phyloP scores from a whole-genome alignment of 35 echinoderm and acorn worm species.

The Heliocidaris erythrogramma region DNA sequence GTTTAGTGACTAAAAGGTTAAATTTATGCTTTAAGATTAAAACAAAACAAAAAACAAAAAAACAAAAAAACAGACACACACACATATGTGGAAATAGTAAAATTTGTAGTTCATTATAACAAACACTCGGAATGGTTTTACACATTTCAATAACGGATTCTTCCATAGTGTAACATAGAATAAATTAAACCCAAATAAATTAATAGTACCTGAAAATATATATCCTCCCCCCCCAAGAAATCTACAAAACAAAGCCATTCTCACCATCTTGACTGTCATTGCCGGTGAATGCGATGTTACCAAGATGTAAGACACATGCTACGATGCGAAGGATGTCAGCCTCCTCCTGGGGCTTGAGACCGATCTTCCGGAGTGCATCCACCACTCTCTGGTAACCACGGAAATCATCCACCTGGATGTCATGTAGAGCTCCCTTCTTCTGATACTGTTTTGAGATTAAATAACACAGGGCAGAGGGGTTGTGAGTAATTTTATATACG shows the following conservation, averaged over 20 bases:
- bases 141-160: no score
- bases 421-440: constrained; percentile 76
- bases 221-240: no score
- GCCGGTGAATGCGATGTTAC: constrained; percentile 68
- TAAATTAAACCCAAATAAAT: no score
- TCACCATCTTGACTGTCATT: constrained; percentile 78
- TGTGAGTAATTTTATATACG: no score
- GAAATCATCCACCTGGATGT: constrained; percentile 92
- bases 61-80: no score
- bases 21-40: no score
- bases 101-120: no score
- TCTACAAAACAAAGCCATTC: neutral
- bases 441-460: constrained; percentile 65
- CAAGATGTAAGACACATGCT: constrained; percentile 85
- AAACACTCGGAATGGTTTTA: no score
- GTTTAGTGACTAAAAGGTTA: no score
- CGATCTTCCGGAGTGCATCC: constrained; percentile 82
- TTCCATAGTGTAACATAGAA: no score
- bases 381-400: constrained; percentile 69
- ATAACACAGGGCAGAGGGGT: neutral
- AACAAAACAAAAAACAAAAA: neutral
- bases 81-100: no score
- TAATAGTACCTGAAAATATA: no score
- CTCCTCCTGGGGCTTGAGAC: constrained; percentile 75
- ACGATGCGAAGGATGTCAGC: constrained; percentile 80